phyloP scores from a whole-genome alignment of 2,113 vertebrate genomes.

The Dicrurus megarhynchus region DNA sequence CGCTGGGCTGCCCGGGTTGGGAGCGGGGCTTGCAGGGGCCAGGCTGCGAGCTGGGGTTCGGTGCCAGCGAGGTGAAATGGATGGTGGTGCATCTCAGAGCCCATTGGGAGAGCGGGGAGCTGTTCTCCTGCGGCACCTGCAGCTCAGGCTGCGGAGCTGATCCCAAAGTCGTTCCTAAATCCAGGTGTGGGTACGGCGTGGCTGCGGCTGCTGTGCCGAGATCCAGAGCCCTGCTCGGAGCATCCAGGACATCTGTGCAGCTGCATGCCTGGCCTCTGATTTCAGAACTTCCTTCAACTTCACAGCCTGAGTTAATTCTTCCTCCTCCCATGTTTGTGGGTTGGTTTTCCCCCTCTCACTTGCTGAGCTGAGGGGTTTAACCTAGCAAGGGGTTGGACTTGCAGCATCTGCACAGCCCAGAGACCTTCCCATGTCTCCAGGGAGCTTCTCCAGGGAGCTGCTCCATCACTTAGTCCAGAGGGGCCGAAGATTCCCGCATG shows the following conservation, averaged over 20 bases:
- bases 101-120: background rate
- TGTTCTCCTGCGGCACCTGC: background rate
- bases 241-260: background rate
- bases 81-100: background rate
- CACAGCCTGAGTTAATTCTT: background rate
- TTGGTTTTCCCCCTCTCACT: background rate
- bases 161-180: background rate
- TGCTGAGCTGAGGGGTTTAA: background rate
- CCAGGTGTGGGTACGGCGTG: accelerated
- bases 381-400: background rate
- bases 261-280: background rate
- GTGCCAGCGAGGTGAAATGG: background rate
- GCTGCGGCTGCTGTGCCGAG: background rate
- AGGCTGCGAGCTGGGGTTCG: accelerated
- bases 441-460: background rate
- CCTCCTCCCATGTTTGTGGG: background rate
- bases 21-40: background rate
- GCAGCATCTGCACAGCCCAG: background rate
- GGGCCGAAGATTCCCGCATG: background rate
- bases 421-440: accelerated
- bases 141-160: background rate
- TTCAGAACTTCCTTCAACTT: background rate
- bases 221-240: background rate
- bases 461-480: background rate
- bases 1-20: background rate